Conservation (phyloP, 2,888 invertebrate genomes). For the Idaea aversata region DNA sequence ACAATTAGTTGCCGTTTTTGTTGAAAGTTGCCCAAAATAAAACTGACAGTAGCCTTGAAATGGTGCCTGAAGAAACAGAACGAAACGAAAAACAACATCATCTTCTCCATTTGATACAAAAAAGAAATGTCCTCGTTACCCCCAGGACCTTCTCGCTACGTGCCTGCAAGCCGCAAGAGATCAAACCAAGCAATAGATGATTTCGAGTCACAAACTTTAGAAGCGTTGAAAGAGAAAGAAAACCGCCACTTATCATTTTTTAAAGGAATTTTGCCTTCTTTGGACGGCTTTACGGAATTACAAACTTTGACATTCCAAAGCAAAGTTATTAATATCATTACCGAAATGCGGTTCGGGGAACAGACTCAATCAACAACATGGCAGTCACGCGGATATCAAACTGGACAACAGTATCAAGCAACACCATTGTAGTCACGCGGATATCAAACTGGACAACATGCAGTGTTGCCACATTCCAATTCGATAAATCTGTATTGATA, state of each 20-base stretch:
- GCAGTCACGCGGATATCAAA: constrained; percentile 29
- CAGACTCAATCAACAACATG: constrained; percentile 22
- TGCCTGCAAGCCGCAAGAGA: constrained; percentile 7
- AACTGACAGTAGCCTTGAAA: constrained; percentile 29
- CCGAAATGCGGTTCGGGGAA: constrained; percentile 15
- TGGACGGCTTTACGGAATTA: constrained; percentile 30
- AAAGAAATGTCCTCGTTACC: constrained; percentile 23
- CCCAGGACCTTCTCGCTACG: constrained; percentile 21
- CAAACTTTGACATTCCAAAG: constrained; percentile 29
- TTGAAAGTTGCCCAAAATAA: constrained; percentile 21
- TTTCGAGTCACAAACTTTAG: constrained; percentile 28
- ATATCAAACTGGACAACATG: constrained; percentile 3
- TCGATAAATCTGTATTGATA: too few species aligned
- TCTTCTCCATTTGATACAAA: constrained; percentile 23
- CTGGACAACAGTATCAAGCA: constrained; percentile 26
- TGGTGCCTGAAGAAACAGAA: constrained; percentile 26
- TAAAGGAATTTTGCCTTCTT: constrained; percentile 35
- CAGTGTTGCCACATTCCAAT: too few species aligned
- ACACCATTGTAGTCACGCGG: too few species aligned
- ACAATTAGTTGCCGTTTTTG: constrained; percentile 12
- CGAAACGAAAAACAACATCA: constrained; percentile 27
- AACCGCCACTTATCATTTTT: constrained; percentile 34
- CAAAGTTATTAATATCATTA: constrained; percentile 20
- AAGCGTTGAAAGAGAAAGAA: constrained; percentile 30
- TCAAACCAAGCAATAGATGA: constrained; percentile 10